These are phyloP conservation scores for Lanius collurio DNA, from an alignment of 2,113 vertebrate species.

Conservation along the genomic window DNA sequence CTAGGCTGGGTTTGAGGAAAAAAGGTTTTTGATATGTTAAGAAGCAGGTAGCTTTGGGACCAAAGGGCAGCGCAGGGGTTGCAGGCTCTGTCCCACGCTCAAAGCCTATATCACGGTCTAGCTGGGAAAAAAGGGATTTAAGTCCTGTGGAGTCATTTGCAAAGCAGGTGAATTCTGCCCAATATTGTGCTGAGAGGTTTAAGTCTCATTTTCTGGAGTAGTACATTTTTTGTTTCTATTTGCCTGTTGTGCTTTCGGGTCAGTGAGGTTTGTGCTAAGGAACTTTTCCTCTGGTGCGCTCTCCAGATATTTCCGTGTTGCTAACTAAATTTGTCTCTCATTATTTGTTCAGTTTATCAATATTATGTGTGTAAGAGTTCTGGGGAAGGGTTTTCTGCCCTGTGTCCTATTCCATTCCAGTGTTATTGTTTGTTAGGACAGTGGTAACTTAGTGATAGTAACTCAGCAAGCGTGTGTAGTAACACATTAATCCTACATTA, in stretches of 20 bases:
- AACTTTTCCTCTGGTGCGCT: neutral
- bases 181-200: neutral
- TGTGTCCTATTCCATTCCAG: accelerated
- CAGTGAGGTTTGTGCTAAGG: neutral
- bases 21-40: neutral
- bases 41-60: neutral
- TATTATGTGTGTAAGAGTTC: accelerated
- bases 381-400: neutral
- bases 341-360: neutral
- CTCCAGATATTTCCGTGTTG: neutral
- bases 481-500: neutral
- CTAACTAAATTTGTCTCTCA: accelerated
- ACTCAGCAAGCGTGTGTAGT: neutral
- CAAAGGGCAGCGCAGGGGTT: accelerated
- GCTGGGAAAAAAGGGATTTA: neutral
- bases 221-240: neutral
- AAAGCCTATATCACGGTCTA: neutral
- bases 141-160: accelerated
- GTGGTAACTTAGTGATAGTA: neutral
- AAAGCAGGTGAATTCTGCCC: neutral
- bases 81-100: neutral
- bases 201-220: neutral
- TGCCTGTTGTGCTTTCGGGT: accelerated
- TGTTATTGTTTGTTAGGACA: neutral
- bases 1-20: neutral